Conservation (phyloP, 2,797 vertebrate genomes). For the Hypotaenidia philippensis region DNA sequence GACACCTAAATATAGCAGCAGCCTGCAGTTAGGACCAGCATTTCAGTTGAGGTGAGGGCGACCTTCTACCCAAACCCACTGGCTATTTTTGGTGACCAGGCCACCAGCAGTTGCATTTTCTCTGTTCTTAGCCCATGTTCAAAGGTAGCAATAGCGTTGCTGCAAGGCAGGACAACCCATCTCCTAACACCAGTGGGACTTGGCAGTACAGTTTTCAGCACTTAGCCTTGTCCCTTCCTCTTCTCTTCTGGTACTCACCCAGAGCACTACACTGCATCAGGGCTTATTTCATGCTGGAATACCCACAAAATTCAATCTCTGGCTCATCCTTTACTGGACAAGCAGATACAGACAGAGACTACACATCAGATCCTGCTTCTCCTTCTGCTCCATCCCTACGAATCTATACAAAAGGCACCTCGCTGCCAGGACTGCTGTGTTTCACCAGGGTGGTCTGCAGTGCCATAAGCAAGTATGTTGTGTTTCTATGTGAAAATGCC, state of each 20-base stretch:
- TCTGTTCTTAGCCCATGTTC: background rate
- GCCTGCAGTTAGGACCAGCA: background rate
- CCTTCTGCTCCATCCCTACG: background rate
- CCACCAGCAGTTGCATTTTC: background rate
- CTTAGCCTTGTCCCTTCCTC: background rate
- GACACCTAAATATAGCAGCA: background rate
- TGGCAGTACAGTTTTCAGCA: background rate
- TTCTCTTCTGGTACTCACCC: background rate
- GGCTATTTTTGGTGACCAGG: background rate
- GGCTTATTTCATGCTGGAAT: background rate
- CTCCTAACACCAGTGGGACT: background rate
- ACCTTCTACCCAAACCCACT: background rate
- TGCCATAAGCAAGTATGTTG: background rate
- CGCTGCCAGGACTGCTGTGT: background rate
- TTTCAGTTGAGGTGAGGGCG: background rate
- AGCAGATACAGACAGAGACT: background rate
- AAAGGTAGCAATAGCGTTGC: rapidly evolving
- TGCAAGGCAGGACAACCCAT: background rate
- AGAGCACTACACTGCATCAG: background rate
- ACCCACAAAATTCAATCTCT: background rate
- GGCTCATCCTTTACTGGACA: background rate
- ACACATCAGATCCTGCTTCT: background rate
- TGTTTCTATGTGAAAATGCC: background rate
- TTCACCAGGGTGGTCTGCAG: rapidly evolving
- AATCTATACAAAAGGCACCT: background rate